A percentile compares a stretch with the other conserved stretches of the same genome.
Conservation (phyloP, 2,113 vertebrate species). For the Theristicus caerulescens region DNA sequence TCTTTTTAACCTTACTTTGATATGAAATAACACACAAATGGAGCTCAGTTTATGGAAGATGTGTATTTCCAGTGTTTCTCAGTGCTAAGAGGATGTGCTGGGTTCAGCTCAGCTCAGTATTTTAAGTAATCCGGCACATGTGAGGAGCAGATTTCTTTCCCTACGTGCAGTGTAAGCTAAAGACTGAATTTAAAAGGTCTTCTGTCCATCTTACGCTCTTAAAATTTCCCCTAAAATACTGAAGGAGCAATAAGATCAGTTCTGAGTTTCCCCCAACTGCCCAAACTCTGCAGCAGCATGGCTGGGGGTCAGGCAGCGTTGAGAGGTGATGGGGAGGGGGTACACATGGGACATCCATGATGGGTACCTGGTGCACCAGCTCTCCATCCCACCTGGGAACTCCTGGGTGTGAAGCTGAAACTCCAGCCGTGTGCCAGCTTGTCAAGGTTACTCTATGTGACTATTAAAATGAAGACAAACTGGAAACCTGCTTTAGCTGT, state of each 20-base stretch:
- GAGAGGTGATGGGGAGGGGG: background rate
- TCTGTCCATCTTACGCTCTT: fast-evolving
- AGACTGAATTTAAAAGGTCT: background rate
- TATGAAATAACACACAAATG: background rate
- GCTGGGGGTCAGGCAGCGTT: fast-evolving
- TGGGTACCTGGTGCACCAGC: background rate
- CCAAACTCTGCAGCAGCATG: background rate
- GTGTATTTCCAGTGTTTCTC: background rate
- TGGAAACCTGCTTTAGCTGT: background rate
- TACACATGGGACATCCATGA: fast-evolving
- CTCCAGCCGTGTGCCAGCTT: background rate
- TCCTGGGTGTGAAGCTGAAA: background rate
- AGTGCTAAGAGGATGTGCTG: background rate
- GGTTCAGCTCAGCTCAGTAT: background rate
- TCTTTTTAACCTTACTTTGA: background rate
- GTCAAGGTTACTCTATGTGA: fast-evolving
- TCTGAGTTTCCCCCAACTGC: background rate
- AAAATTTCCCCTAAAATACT: background rate
- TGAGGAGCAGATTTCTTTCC: background rate
- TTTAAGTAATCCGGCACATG: background rate
- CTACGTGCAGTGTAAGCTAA: fast-evolving
- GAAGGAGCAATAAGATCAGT: background rate
- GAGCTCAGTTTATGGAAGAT: background rate
- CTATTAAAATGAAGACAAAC: fast-evolving
- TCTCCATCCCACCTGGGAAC: background rate